Base-by-base conservation (phyloP, 2,113 vertebrate genomes). In the Lagopus muta region DNA sequence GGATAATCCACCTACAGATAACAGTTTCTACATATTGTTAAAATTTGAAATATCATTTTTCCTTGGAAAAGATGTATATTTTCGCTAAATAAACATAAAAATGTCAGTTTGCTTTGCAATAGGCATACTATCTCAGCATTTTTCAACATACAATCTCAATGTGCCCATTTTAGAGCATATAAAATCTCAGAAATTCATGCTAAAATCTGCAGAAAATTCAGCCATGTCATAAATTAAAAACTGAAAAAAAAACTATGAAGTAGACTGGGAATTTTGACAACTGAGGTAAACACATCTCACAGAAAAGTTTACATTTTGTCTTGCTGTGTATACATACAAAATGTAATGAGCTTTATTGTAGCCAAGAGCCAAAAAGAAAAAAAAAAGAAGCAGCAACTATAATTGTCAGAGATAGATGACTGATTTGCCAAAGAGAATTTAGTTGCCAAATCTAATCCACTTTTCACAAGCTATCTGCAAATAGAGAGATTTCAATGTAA, bases 391-490 rank as follows among this genome's bases (percentile, higher is more conserved):
- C 38, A 83, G 52, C 34, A 86, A 52, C 55, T 69, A 28, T 70
- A 64, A 67, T 73, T 72, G 40, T 48, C 72, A 73, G 30, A 65
- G 10, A 28, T 52, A 66, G 86, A 54, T 64, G 77, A 96, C 80
- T 43, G 74, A 89, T 67, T 91, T 86, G 9, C 55, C 82, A 50
- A 50, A 71, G 32, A 74, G 34, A 73, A 79, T 43, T 80, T 58
- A 77, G 82, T 90, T 66, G 18, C 34, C 47, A 83, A 70, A 83
- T 89, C 93, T 67, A 92, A 90, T 92, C 90, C 55, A 40, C 58
- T 61, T 82, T 88, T 87, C 2, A 1, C 40, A 81, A 84, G 6
- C 27, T 91, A n/a, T 70, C 55, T 52, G 86, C 45, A 92, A 88
- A 73, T 21, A 88, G 45, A 24, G 11, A 83, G 27, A 47, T 82